Conservation (phyloP, 2,113 vertebrate species). For the Tragelaphus buxtoni region DNA sequence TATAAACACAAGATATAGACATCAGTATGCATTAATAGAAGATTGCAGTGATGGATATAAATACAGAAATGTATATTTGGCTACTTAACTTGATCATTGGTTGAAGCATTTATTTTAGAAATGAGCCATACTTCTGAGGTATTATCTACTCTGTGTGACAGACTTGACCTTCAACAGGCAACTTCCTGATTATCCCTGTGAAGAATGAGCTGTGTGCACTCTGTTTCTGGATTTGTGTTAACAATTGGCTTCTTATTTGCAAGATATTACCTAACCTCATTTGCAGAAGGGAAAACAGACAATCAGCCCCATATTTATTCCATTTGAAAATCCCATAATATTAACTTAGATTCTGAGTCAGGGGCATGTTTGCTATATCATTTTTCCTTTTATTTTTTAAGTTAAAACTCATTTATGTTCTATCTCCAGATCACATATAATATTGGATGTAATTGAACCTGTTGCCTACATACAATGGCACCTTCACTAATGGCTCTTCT, state of each 20-base stretch:
- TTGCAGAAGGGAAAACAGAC: not conserved
- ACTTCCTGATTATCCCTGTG: not conserved
- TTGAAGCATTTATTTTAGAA: not conserved
- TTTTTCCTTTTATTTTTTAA: not conserved
- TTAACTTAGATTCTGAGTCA: not conserved
- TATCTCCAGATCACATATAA: not conserved
- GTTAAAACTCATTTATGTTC: not conserved
- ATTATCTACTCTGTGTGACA: not conserved
- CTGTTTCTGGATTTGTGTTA: not conserved
- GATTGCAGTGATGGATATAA: not conserved
- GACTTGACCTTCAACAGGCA: not conserved
- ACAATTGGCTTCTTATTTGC: conserved; percentile 4
- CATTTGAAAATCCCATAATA: conserved; percentile 15
- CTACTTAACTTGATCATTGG: not conserved
- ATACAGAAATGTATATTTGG: not conserved
- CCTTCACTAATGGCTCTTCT: not conserved
- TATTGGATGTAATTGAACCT: not conserved
- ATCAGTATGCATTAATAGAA: not conserved
- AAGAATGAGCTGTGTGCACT: not conserved
- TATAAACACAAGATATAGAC: not conserved
- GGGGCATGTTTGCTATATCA: not conserved
- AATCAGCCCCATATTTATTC: not conserved
- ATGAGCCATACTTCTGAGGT: not conserved
- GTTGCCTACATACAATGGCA: not conserved
- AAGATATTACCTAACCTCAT: conserved; percentile 1